These are phyloP conservation scores for Zapus hudsonius DNA, from an alignment of 2,113 vertebrate genomes.

Conservation along the genomic window DNA sequence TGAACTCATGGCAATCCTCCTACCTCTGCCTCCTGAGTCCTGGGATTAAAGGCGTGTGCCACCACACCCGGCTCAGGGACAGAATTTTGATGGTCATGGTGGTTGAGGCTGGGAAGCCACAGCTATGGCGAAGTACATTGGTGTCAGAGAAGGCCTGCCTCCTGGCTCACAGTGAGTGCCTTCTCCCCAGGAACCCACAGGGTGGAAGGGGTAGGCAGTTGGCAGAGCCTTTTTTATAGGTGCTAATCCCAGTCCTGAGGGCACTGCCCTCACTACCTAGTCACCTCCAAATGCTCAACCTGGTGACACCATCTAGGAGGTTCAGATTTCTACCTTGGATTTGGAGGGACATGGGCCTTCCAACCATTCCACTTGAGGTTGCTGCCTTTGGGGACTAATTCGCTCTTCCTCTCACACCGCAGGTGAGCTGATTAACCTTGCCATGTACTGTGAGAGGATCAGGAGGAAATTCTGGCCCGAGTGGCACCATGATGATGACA, in stretches of 20 bases:
- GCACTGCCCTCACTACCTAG: background rate
- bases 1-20: no score
- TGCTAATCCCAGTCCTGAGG: background rate
- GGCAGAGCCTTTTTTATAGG: background rate
- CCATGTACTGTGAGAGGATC: slow-evolving; percentile 98
- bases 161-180: no score
- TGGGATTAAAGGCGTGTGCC: no score
- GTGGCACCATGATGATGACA: slow-evolving; percentile 94
- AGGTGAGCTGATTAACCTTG: slow-evolving; percentile 97
- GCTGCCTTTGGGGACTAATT: slow-evolving; percentile 27
- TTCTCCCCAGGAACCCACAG: background rate
- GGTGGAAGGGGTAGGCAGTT: background rate
- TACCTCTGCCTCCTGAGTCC: no score
- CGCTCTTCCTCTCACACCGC: slow-evolving; percentile 57
- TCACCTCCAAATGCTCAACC: background rate
- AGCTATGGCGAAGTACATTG: background rate
- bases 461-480: slow-evolving; percentile 97
- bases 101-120: background rate
- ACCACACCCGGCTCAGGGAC: no score
- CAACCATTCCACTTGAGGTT: fast-evolving
- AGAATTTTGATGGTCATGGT: background rate
- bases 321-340: background rate
- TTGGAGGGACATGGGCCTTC: background rate
- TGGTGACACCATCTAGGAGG: background rate
- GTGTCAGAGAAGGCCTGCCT: background rate